Evolutionary conservation across 2,113 vertebrate species (phyloP).

Genomic region (Guaruba guarouba): DNA sequence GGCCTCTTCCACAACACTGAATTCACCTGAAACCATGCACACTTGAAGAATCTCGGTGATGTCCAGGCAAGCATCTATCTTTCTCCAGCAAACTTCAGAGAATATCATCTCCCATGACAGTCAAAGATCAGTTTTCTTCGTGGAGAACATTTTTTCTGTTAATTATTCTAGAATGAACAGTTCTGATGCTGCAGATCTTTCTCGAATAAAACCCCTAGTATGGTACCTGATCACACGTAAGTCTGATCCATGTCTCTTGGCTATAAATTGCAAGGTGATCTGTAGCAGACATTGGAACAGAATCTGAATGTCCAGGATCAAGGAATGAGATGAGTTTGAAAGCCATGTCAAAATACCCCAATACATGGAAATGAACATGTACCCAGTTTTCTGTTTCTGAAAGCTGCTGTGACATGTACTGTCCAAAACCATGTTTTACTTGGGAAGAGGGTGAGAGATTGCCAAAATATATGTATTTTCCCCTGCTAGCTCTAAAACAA

Average conservation of each 20-base stretch:
- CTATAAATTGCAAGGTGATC: neutral
- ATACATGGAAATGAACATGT: neutral
- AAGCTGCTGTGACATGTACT: neutral
- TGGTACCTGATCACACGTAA: neutral
- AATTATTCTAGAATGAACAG: neutral
- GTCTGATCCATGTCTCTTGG: accelerated
- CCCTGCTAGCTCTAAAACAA: neutral
- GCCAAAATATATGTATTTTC: neutral
- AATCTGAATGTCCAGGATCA: neutral
- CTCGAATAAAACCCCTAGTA: neutral
- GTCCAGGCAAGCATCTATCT: neutral
- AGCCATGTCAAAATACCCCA: neutral
- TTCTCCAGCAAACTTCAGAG: neutral
- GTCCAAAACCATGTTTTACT: neutral
- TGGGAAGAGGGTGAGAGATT: neutral
- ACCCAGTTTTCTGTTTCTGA: neutral
- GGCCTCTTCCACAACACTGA: neutral
- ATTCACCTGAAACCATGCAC: neutral
- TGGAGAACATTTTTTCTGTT: neutral
- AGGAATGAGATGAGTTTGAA: neutral
- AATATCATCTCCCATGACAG: neutral
- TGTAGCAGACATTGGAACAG: neutral
- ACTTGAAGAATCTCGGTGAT: neutral
- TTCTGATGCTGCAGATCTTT: neutral
- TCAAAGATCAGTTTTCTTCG: neutral